Base-by-base conservation (phyloP, 2,888 invertebrate species). In the Parochlus steinenii region DNA sequence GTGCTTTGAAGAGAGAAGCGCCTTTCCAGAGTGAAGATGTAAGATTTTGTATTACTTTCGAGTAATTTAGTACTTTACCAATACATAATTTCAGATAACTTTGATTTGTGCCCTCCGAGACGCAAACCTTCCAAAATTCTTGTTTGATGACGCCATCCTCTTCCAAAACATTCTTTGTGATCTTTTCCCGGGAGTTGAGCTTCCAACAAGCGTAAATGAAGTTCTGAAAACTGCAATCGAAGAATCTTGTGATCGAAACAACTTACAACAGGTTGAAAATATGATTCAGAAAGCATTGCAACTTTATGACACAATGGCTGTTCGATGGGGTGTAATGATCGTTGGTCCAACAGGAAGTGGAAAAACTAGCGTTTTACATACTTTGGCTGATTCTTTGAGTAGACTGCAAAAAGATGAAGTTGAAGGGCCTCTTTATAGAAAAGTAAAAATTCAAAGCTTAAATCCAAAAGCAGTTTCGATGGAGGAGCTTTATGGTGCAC, bases 271-370 rank as follows among this genome's bases (percentile, higher is more conserved):
- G 0, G 74, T 77, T 43, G 44, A 48, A 1, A 65, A 68, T 45
- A 74, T 78, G 54, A 67, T 80, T 23, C 62, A 62, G 26, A 83
- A 85, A 62, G 70, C 79, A 12, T 81, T 89, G 41, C 87, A 90
- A 52, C 60, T 89, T 7, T 81, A 83, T 50, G 89, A 89, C 54
- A 89, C 87, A 0, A 81, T 89, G 81, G 74, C 79, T 43, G 86
- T 89, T 3, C 67, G 89, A 12, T 87, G 89, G 70, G 89, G 89
- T 3, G 87, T 89, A 2, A 89, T 90, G 87, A 57, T 86, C 41
- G 87, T 89, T 1, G 89, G 89, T 1, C 86, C 86, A 0, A 85
- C 87, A 0, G 87, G 86, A 0, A 77, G 85, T 3, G 89, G 87
- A 4, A 89, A 89, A 55, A 76, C 80, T 0, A 69, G 77, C 0